Evolutionary conservation across 1,140 invertebrate genomes (phyloP), one percentile per base, ranked within the genome.

Genomic region (Sitobion miscanthi): DNA sequence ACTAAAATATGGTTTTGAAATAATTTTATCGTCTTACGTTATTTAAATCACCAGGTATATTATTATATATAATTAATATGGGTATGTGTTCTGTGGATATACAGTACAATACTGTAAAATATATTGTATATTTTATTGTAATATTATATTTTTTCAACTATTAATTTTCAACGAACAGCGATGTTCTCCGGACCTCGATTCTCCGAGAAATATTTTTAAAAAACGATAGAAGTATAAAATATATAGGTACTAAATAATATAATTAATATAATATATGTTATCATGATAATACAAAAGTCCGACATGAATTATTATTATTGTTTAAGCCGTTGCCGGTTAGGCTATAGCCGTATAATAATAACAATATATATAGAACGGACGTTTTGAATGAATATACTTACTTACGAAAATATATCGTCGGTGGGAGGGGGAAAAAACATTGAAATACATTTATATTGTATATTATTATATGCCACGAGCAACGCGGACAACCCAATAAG

Each of bases 401-500:
- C 35, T 85, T 83, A 45, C 35, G 23, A 42, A 42, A 77, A 52
- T 52, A 69, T 69, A n/a, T n/a, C 62, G 30, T 69, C 14, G 4
- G 14, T 17, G 30, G n/a, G 30, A 69, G 30, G 21, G 42, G 23
- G 7, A 85, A 47, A 47, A 86, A 86, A 86, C 38, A 45, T 86
- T 47, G 45, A 21, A 20, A 35, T 35, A 52, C 54, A 52, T 35
- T 11, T 14, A 49, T 52, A 52, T 20, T 14, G 9, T 30, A 77
- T 35, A 35, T 11, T 77, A 86, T 86, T 45, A 30, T 45, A 85
- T 25, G 38, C 23, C 42, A 7, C 9, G 83, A 25, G 17, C 47
- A 8, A 20, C 11, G 38, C 45, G 57, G 89, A 62, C 89, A 91
- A 77, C 23, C 57, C 90, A 91, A 91, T 91, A 91, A 92, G n/a